Conservation (phyloP, 2,888 invertebrate genomes). For the Cantharis nigra region DNA sequence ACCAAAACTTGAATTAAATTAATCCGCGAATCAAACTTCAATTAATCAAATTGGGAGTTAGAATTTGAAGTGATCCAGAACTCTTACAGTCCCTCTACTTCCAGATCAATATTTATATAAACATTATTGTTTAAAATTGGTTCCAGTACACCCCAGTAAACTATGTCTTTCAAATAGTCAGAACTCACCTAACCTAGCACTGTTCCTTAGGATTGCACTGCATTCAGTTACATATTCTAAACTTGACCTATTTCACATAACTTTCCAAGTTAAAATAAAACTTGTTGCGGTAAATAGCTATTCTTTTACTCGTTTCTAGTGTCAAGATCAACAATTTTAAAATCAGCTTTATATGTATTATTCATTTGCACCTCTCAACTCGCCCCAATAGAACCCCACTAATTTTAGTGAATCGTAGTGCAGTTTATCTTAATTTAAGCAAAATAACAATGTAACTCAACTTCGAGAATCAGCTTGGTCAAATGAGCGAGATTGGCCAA, state of each 20-base stretch:
- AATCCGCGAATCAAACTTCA: too few relatives aligned
- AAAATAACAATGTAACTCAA: not conserved
- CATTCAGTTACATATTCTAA: not conserved
- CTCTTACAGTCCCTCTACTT: too few relatives aligned
- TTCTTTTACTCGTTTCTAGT: not conserved
- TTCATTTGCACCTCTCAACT: not conserved
- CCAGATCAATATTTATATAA: too few relatives aligned
- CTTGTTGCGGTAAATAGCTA: not conserved
- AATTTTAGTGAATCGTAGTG: not conserved
- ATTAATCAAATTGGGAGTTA: too few relatives aligned
- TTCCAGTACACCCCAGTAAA: not conserved
- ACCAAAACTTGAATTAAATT: too few relatives aligned
- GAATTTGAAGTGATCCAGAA: too few relatives aligned
- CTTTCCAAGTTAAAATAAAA: not conserved
- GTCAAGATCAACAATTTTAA: not conserved
- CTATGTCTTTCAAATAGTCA: not conserved
- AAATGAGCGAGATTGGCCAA: not conserved
- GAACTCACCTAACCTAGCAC: not conserved
- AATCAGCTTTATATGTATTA: not conserved
- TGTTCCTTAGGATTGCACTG: not conserved
- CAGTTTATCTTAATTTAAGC: not conserved
- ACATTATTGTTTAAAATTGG: not conserved
- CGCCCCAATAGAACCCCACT: too few relatives aligned
- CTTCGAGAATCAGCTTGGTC: not conserved
- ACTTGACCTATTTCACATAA: not conserved